Base-by-base conservation (phyloP, 2,113 vertebrate genomes). In the Coturnix japonica region DNA sequence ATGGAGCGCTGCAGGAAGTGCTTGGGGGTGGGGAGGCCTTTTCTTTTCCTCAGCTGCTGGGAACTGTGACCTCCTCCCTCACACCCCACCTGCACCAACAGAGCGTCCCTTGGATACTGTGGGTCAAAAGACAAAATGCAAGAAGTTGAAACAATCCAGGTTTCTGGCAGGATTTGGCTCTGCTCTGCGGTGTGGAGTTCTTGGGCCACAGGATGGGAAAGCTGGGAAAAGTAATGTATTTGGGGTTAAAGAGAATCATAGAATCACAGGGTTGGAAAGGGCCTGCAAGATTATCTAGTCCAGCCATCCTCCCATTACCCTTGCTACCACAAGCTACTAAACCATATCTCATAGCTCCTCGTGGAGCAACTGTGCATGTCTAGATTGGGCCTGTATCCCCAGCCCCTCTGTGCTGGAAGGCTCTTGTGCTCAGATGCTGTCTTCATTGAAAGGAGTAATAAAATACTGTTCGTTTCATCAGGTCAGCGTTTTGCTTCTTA, bases 1-100 rank as follows among this genome's bases (percentile, higher is more conserved):
- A 66, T 56, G 81, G 39, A 80, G 51, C 44, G 39, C 76, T 91
- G 79, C 63, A 83, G 80, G 85, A 85, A 81, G 66, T 41, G 41
- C 53, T 84, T n/a, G 30, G 44, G 77, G 43, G 41, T 53, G 83
- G 80, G 57, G 59, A 85, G 49, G 19, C n/a, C 39, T 70, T 81
- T 51, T 71, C 31, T 26, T 87, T 91, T 91, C 57, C 25, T 80
- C 82, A 91, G 60, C 91, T 92, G 22, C 63, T 51, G 71, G n/a
- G 60, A 64, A 22, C 39, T 61, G 26, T n/a, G 57, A 61, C 35
- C 23, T 57, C 13, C 44, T 94, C 87, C 54, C 78, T 89, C 84
- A 64, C 35, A 67, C 71, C 65, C 71, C 46, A 59, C 75, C 71
- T 92, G 78, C 72, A 87, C 7, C 30, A 56, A 4, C 41, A 51